These are phyloP conservation scores for Melanotaenia parkinsoni DNA, from an alignment of 2,797 vertebrate genomes.

Conservation along the genomic window DNA sequence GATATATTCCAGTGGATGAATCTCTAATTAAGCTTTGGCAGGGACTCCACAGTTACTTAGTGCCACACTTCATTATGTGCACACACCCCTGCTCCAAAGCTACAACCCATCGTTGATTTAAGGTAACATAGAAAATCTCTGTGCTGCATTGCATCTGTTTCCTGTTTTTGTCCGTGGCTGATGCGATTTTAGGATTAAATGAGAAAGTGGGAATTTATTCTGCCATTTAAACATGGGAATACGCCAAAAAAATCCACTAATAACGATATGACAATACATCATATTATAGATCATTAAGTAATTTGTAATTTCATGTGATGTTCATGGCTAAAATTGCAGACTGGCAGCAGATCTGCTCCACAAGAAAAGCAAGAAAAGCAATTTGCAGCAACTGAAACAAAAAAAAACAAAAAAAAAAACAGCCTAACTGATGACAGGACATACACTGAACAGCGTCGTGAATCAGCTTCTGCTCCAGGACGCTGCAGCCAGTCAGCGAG, in stretches of 20 bases:
- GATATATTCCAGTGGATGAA: conserved; percentile 92
- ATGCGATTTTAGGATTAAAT: conserved; percentile 36
- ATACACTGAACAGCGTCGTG: conserved; percentile 35
- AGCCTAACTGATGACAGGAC: conserved; percentile 35
- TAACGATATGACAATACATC: conserved; percentile 2
- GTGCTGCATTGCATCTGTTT: conserved; percentile 61
- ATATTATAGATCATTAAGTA: conserved; percentile 7
- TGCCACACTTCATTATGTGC: conserved; percentile 87
- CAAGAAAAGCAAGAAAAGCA: conserved; percentile 40
- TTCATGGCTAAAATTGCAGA: conserved; percentile 30
- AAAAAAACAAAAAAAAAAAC: conserved; percentile 10
- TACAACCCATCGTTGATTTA: conserved; percentile 84
- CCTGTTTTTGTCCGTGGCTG: conserved; percentile 46
- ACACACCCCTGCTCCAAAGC: conserved; percentile 79
- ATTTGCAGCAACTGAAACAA: conserved; percentile 34
- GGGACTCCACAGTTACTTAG: conserved; percentile 86
- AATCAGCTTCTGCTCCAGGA: conserved; percentile 53
- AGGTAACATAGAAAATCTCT: conserved; percentile 62
- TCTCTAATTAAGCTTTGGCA: conserved; percentile 96
- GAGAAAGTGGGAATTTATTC: conserved; percentile 35
- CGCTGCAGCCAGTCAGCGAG: conserved; percentile 56
- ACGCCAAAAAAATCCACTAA: conserved; percentile 3
- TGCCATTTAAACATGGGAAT: conserved; percentile 15
- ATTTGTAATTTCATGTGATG: conserved; percentile 8
- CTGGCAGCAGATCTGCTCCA: conserved; percentile 16